Evolutionary conservation across 2,888 invertebrate species (phyloP).

Genomic region (Zygothrica quintamaculata): DNA sequence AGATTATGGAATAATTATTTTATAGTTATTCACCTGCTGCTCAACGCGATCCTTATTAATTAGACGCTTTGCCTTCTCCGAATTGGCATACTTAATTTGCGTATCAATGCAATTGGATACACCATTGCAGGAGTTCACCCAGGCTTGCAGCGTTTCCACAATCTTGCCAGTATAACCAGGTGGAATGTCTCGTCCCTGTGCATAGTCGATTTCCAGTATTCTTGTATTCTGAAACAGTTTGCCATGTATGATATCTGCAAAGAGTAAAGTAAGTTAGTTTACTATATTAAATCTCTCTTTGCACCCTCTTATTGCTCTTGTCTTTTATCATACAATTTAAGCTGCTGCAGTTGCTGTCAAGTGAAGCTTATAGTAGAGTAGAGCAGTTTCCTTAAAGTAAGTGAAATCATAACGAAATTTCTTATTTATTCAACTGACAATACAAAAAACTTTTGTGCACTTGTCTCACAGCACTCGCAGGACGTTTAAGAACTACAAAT

Average conservation of each 20-base stretch:
- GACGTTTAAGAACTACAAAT: too few species aligned
- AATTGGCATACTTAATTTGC: slow-evolving; percentile 94
- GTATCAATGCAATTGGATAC: slow-evolving; percentile 95
- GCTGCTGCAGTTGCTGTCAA: too few species aligned
- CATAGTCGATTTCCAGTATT: slow-evolving; percentile 96
- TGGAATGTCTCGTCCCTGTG: slow-evolving; percentile 95
- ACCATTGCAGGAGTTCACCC: slow-evolving; percentile 95
- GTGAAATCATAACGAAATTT: too few species aligned
- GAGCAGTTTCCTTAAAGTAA: too few species aligned
- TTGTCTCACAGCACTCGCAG: too few species aligned
- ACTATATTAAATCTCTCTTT: neutral
- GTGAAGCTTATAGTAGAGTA: too few species aligned
- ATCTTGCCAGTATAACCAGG: slow-evolving; percentile 93
- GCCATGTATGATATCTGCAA: slow-evolving; percentile 95
- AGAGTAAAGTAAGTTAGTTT: slow-evolving; percentile 8
- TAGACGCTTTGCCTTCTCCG: slow-evolving; percentile 91
- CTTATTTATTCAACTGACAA: too few species aligned
- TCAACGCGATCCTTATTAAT: slow-evolving; percentile 93
- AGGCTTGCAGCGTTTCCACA: slow-evolving; percentile 91
- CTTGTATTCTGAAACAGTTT: slow-evolving; percentile 98
- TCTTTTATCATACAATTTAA: too few species aligned
- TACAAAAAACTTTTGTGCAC: too few species aligned
- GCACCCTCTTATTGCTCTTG: too few species aligned
- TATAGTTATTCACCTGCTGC: slow-evolving; percentile 88
- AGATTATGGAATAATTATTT: too few species aligned